Conservation (phyloP, 2,797 vertebrate species). For the Propithecus deckenii region DNA sequence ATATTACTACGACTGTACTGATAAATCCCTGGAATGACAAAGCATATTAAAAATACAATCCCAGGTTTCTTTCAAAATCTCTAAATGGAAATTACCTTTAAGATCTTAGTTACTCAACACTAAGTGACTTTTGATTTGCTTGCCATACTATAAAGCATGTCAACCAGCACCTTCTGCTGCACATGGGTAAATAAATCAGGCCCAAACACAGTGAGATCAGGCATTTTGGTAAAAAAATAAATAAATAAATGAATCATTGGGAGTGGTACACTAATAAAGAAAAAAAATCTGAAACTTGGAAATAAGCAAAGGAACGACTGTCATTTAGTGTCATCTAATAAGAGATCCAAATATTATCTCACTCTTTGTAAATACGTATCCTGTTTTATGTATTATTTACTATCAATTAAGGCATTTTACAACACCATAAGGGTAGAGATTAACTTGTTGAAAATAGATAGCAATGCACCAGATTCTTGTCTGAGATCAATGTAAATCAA, state of each 20-base stretch:
- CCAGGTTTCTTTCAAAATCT: not conserved
- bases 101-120: not conserved
- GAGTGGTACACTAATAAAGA: not conserved
- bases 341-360: not conserved
- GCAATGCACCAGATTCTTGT: not conserved
- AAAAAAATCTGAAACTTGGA: not conserved
- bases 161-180: not conserved
- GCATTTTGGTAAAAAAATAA: not conserved
- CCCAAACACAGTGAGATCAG: rapidly evolving
- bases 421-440: not conserved
- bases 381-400: not conserved
- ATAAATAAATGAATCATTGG: not conserved
- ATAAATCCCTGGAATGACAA: not conserved
- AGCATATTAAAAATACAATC: not conserved
- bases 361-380: not conserved
- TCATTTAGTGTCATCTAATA: not conserved
- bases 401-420: not conserved
- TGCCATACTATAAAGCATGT: not conserved
- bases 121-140: not conserved
- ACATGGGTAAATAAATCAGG: not conserved
- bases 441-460: not conserved
- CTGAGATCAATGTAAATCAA: not conserved
- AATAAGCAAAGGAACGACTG: not conserved
- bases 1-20: not conserved
- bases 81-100: not conserved